Evolutionary conservation across 2,888 invertebrate genomes (phyloP).

Genomic region (Perizoma flavofasciatum): DNA sequence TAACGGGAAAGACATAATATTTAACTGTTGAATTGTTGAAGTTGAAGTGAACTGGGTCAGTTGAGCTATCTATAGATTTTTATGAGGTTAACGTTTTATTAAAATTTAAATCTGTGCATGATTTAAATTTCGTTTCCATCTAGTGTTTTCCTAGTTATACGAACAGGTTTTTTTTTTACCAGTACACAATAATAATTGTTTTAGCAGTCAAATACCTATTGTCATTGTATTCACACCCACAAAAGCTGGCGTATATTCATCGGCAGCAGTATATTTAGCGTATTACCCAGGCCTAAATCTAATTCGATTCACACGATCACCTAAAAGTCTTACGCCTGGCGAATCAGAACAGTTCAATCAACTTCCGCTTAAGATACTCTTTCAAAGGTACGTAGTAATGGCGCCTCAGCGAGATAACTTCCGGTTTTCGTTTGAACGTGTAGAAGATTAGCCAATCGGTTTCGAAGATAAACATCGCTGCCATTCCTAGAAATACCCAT

Average conservation of each 20-base stretch:
- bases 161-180: no score
- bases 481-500: conserved; percentile 86
- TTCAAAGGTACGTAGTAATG: conserved; percentile 94
- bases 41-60: no score
- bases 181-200: no score
- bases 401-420: conserved; percentile 88
- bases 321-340: conserved; percentile 8
- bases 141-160: no score
- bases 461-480: conserved; percentile 89
- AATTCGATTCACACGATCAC: conserved; percentile 25
- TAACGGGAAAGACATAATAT: no score
- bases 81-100: no score
- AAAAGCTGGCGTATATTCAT: not conserved
- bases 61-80: no score
- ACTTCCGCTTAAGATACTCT: conserved; percentile 87
- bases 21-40: no score
- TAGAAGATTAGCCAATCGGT: conserved; percentile 89
- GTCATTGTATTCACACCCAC: not conserved
- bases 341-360: conserved; percentile 86
- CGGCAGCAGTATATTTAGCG: not conserved
- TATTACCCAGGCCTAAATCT: conserved; percentile 20
- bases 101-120: no score
- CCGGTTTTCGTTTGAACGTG: conserved; percentile 88
- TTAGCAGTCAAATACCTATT: not conserved
- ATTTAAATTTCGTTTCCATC: no score